Evolutionary conservation across 1,140 invertebrate species (phyloP).

Genomic region (Chironomus tepperi): DNA sequence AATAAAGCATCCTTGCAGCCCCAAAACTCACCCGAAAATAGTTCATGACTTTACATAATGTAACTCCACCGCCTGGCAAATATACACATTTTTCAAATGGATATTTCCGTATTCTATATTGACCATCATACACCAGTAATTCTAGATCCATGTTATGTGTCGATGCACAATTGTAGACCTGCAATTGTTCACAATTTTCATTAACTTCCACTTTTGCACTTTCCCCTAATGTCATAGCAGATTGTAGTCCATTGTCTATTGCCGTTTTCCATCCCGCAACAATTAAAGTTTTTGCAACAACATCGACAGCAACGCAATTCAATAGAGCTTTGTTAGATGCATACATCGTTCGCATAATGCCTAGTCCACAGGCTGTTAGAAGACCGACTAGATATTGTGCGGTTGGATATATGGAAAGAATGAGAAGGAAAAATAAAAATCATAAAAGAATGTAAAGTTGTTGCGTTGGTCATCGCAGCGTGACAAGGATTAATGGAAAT

Average conservation of each 20-base stretch:
- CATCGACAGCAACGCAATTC: slow-evolving; percentile 64
- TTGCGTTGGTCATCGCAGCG: too few species aligned
- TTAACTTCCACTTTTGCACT: neutral
- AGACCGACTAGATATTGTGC: slow-evolving; percentile 62
- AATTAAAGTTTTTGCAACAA: slow-evolving; percentile 68
- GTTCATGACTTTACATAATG: slow-evolving; percentile 10
- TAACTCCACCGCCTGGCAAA: slow-evolving; percentile 2
- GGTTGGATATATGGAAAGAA: slow-evolving; percentile 61
- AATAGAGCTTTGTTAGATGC: slow-evolving; percentile 45
- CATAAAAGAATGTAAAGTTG: too few species aligned
- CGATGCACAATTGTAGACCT: slow-evolving; percentile 15
- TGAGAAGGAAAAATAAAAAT: too few species aligned
- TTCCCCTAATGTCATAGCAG: neutral
- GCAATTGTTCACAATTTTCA: neutral
- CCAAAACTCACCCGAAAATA: neutral
- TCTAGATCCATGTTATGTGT: neutral
- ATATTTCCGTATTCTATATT: neutral
- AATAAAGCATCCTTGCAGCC: too few species aligned
- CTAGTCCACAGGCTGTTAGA: slow-evolving; percentile 56
- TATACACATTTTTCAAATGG: neutral
- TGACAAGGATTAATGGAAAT: too few species aligned
- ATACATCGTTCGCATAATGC: slow-evolving; percentile 61
- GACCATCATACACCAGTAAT: neutral
- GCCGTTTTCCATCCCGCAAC: slow-evolving; percentile 58
- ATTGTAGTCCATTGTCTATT: slow-evolving; percentile 23